Percentiles rank a stretch among this genome's conserved stretches.
Evolutionary conservation across 2,113 vertebrate species (phyloP).

Genomic region (Thermophis baileyi): DNA sequence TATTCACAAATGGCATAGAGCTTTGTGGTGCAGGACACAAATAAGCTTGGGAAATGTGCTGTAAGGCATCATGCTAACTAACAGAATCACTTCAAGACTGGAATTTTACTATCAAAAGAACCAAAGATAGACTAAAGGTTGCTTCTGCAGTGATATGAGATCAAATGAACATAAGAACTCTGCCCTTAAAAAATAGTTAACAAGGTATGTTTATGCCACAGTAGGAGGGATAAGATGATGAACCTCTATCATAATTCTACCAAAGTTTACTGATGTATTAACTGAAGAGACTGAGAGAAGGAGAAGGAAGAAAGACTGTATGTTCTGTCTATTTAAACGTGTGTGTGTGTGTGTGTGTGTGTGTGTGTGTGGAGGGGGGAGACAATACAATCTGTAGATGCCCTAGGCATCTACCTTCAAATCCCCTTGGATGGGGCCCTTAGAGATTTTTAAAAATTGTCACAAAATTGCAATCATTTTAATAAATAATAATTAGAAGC

Average conservation of each 20-base stretch:
- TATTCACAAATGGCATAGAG: constrained; percentile 50
- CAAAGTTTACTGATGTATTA: not conserved
- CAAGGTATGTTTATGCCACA: not conserved
- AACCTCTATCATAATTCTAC: not conserved
- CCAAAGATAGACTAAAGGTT: not conserved
- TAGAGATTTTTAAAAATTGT: not conserved
- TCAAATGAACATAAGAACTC: not conserved
- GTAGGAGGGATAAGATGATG: not conserved
- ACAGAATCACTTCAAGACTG: constrained; percentile 31
- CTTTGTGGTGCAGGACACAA: constrained; percentile 38
- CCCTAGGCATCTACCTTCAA: not conserved
- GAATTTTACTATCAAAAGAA: not conserved
- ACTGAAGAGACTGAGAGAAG: not conserved
- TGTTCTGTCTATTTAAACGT: not conserved
- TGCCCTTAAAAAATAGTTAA: not conserved
- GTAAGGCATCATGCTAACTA: constrained; percentile 37
- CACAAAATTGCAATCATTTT: not conserved
- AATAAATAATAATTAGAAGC: not conserved
- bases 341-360: no score
- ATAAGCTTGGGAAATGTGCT: constrained; percentile 53
- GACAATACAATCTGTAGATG: not conserved
- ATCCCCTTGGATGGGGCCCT: not conserved
- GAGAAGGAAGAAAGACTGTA: not conserved
- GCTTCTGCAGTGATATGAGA: not conserved
- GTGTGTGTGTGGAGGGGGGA: accelerated